These are phyloP conservation scores for Drosophila nr. perissopoda DNA, from an alignment of 2,888 invertebrate genomes.

Conservation along the genomic window DNA sequence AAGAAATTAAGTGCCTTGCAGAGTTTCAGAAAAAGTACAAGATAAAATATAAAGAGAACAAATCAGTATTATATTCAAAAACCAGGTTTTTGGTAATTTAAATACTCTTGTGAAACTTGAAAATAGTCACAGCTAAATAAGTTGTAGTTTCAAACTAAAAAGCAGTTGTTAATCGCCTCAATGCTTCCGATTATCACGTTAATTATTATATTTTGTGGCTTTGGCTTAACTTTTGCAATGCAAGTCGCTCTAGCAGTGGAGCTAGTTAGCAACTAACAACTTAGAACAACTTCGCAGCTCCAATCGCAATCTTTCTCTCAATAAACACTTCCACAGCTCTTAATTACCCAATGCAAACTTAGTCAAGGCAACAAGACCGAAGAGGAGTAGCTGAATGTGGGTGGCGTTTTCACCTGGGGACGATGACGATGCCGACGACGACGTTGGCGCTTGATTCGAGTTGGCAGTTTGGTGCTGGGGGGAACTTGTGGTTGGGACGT, in stretches of 20 bases:
- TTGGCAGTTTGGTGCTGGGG: constrained; percentile 13
- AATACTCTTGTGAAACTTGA: background rate
- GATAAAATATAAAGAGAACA: background rate
- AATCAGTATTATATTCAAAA: background rate
- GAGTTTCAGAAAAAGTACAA: background rate
- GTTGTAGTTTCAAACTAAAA: constrained; percentile 12
- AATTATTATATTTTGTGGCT: constrained; percentile 43
- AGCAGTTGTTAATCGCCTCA: constrained; percentile 36
- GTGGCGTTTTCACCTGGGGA: constrained; percentile 6
- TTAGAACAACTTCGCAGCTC: constrained; percentile 53
- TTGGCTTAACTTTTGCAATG: constrained; percentile 32
- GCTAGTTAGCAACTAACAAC: constrained; percentile 62
- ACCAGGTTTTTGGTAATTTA: background rate
- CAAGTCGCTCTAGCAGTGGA: constrained; percentile 25
- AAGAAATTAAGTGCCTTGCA: background rate
- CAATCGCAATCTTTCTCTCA: constrained; percentile 62
- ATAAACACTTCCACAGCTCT: constrained; percentile 78
- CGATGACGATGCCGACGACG: background rate
- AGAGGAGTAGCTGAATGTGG: background rate
- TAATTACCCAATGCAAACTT: constrained; percentile 80
- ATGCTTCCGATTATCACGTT: constrained; percentile 46
- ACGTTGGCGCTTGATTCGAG: constrained; percentile 18
- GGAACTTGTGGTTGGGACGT: constrained; percentile 45
- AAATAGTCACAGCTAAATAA: background rate
- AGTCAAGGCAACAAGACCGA: constrained; percentile 51